These are phyloP conservation scores for Enteromius thamalakanensis DNA, from an alignment of 2,797 vertebrate genomes.

Conservation along the genomic window DNA sequence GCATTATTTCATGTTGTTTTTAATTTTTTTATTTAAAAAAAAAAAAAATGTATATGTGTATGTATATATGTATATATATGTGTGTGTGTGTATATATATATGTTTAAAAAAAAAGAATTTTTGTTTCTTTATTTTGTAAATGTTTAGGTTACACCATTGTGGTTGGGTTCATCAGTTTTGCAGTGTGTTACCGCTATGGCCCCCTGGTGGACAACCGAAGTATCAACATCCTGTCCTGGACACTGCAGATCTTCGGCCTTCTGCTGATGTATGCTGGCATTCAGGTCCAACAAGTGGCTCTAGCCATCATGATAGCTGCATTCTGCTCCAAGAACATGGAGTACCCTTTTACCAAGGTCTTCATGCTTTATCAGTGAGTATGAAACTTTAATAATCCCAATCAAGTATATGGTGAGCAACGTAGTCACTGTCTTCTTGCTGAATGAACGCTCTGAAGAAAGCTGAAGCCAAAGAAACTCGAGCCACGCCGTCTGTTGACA, in stretches of 20 bases:
- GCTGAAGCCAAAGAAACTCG: conserved; percentile 70
- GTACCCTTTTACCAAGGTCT: conserved; percentile 76
- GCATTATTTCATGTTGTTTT: background rate
- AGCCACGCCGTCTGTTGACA: conserved; percentile 84
- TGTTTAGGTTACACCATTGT: conserved; percentile 81
- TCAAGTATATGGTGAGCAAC: background rate
- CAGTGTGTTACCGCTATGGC: conserved; percentile 91
- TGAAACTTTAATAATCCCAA: background rate
- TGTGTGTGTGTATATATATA: too few relatives aligned
- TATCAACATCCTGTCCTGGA: conserved; percentile 93
- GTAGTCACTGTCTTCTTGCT: conserved; percentile 2
- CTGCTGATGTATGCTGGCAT: conserved; percentile 86
- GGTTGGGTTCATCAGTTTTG: conserved; percentile 91
- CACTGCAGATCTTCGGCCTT: conserved; percentile 90
- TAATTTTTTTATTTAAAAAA: background rate
- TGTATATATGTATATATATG: too few relatives aligned
- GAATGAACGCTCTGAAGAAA: conserved; percentile 72
- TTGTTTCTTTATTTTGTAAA: conserved; percentile 14
- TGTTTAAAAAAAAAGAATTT: too few relatives aligned
- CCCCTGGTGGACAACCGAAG: conserved; percentile 89
- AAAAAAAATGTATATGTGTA: background rate
- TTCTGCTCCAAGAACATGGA: conserved; percentile 89
- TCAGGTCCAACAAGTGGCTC: conserved; percentile 87
- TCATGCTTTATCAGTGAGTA: conserved; percentile 69
- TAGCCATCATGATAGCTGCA: conserved; percentile 80